A percentile compares a stretch with the other conserved stretches of the same genome.
These are phyloP conservation scores for Anhinga rufa DNA, from an alignment of 2,113 vertebrate species.

Conservation along the genomic window DNA sequence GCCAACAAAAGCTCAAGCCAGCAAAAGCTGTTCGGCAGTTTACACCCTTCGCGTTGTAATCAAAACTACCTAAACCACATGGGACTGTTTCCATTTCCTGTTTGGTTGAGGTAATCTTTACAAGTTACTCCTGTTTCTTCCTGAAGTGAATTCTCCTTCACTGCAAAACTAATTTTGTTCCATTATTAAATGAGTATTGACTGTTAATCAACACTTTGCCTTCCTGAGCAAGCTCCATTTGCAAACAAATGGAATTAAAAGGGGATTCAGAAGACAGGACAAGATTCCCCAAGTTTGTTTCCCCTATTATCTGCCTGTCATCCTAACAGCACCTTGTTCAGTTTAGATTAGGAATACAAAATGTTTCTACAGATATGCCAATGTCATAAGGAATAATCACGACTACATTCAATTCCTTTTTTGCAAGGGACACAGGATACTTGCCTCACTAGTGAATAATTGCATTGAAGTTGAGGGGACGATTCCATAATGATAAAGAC, in stretches of 20 bases:
- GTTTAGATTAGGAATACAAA: not conserved
- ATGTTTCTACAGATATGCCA: not conserved
- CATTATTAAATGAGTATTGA: constrained; percentile 35
- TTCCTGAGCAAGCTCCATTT: not conserved
- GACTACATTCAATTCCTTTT: not conserved
- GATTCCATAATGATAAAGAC: not conserved
- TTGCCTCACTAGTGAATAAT: not conserved
- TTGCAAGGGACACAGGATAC: not conserved
- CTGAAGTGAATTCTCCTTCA: constrained; percentile 13
- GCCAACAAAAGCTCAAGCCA: not conserved
- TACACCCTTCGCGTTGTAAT: constrained; percentile 5
- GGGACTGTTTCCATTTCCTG: constrained; percentile 12
- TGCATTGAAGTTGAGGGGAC: not conserved
- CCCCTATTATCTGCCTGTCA: not conserved
- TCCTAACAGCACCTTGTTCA: not conserved
- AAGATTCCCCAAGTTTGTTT: not conserved
- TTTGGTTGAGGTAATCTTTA: constrained; percentile 31
- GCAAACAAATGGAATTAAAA: not conserved
- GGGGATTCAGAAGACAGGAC: not conserved
- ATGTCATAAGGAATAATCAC: not conserved
- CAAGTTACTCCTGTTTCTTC: constrained; percentile 34
- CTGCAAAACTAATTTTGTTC: constrained; percentile 28
- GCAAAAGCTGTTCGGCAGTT: not conserved
- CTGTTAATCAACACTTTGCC: not conserved
- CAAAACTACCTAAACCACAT: not conserved